Conservation (phyloP, 2,888 invertebrate genomes). For the Xylota sylvarum region DNA sequence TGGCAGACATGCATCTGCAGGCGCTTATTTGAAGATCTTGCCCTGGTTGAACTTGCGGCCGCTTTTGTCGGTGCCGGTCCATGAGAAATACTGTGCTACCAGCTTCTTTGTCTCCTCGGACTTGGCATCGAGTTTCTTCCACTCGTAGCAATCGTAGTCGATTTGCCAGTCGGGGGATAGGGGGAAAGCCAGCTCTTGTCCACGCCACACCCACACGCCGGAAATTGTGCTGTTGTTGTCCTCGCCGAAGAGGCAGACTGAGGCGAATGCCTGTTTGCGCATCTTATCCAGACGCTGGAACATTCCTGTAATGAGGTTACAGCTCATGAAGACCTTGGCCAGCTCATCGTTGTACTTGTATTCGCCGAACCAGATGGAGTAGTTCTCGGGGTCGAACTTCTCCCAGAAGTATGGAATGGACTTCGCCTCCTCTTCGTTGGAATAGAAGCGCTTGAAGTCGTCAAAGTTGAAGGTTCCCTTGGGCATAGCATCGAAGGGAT, state of each 20-base stretch:
- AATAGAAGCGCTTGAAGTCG: conserved; percentile 98
- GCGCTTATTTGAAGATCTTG: conserved; percentile 97
- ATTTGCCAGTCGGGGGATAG: conserved; percentile 97
- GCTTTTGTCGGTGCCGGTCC: conserved; percentile 93
- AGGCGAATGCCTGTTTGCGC: conserved; percentile 98
- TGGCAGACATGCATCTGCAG: background rate
- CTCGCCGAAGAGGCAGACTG: conserved; percentile 95
- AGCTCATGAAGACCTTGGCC: conserved; percentile 97
- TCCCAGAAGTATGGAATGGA: conserved; percentile 99
- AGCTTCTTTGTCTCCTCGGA: conserved; percentile 93
- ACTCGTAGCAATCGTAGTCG: conserved; percentile 98
- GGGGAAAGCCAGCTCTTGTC: conserved; percentile 96
- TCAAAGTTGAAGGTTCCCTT: conserved; percentile 98
- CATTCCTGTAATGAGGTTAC: conserved; percentile 99
- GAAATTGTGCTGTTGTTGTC: conserved; percentile 97
- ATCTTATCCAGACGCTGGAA: conserved; percentile 99
- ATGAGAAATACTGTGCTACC: conserved; percentile 95
- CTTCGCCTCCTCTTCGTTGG: conserved; percentile 96
- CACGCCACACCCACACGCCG: conserved; percentile 99
- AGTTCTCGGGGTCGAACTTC: conserved; percentile 97
- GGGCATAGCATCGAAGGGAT: conserved; percentile 96
- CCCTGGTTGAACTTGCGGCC: conserved; percentile 99
- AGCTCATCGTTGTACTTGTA: conserved; percentile 98
- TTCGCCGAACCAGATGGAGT: conserved; percentile 98
- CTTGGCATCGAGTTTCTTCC: conserved; percentile 96